These are phyloP conservation scores for Pontoporia blainvillei DNA, from an alignment of 2,113 vertebrate genomes.

Conservation along the genomic window DNA sequence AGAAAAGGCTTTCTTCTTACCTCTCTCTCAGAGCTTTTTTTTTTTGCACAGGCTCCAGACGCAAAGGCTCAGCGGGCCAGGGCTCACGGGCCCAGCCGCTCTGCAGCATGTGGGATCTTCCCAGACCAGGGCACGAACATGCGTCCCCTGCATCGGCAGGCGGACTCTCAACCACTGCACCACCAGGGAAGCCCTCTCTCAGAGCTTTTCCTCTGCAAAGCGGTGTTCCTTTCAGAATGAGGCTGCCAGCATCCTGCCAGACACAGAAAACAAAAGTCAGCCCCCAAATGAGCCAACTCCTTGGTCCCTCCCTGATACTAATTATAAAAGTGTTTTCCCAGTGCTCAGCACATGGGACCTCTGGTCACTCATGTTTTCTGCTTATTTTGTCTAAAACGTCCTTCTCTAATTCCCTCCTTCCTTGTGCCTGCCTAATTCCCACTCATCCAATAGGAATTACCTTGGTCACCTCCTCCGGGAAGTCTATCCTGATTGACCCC, in stretches of 20 bases:
- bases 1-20: neutral
- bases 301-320: neutral
- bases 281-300: neutral
- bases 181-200: no score
- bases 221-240: neutral
- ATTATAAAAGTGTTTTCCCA: neutral
- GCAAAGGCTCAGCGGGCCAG: no score
- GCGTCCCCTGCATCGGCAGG: no score
- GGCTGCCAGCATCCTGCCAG: neutral
- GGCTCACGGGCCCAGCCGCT: no score
- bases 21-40: neutral
- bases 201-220: neutral
- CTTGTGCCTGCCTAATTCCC: neutral
- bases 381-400: neutral
- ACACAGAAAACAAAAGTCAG: neutral
- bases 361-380: neutral
- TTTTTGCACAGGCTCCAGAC: no score
- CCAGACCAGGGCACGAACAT: no score
- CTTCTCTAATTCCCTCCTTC: neutral
- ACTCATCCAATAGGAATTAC: neutral
- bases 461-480: neutral
- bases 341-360: neutral
- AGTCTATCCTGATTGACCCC: neutral
- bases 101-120: no score
- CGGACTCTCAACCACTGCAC: no score